These are phyloP conservation scores for Sternotherus odoratus DNA, from an alignment of 2,797 vertebrate species.

Conservation along the genomic window DNA sequence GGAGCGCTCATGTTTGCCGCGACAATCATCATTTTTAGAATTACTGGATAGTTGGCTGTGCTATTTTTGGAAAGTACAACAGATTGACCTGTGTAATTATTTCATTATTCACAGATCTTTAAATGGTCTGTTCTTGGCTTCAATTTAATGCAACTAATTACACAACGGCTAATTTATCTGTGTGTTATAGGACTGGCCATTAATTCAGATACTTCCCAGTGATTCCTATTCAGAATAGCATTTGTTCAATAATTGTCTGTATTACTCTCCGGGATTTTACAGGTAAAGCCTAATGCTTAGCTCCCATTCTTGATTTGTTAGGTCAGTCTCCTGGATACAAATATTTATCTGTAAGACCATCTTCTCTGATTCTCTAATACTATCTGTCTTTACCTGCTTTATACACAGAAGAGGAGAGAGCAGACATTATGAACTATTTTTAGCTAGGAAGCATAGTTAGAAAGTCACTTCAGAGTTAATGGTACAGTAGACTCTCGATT, in stretches of 20 bases:
- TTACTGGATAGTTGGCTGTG: neutral
- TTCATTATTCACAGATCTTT: neutral
- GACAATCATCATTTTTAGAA: neutral
- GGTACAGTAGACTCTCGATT: too few species aligned
- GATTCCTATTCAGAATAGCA: neutral
- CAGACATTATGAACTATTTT: neutral
- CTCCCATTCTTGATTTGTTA: neutral
- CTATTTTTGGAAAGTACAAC: neutral
- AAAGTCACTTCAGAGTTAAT: neutral
- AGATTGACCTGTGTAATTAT: neutral
- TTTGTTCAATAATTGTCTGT: neutral
- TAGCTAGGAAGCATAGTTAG: neutral
- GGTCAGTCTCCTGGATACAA: neutral
- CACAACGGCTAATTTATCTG: neutral
- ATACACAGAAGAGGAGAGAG: neutral
- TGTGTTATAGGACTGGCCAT: neutral
- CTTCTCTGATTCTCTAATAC: neutral
- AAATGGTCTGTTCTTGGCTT: neutral
- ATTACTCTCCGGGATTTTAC: neutral
- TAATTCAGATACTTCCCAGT: slow-evolving; percentile 7
- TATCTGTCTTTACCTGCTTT: neutral
- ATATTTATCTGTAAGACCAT: neutral
- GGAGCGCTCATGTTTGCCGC: neutral
- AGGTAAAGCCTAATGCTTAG: neutral
- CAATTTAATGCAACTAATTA: neutral